These are phyloP conservation scores for Dryocosmus kuriphilus DNA, from an alignment of 2,888 invertebrate species.

Conservation along the genomic window DNA sequence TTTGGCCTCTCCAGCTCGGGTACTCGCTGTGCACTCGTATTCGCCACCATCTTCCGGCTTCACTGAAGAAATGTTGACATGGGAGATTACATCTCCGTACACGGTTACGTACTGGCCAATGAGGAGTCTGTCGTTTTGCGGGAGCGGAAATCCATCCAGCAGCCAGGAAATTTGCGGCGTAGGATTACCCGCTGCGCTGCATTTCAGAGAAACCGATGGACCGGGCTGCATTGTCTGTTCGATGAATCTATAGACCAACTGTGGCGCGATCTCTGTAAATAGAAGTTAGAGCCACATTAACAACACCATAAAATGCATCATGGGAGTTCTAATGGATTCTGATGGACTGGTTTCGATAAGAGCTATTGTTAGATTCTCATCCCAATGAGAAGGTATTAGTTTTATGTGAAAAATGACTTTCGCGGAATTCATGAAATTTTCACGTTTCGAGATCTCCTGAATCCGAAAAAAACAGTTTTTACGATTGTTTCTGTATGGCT, in stretches of 20 bases:
- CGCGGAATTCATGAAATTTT: too few species aligned
- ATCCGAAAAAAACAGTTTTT: too few species aligned
- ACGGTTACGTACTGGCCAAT: slow-evolving; percentile 79
- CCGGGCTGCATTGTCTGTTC: slow-evolving; percentile 79
- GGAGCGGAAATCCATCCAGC: slow-evolving; percentile 77
- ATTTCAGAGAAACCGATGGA: slow-evolving; percentile 78
- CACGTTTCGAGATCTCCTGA: too few species aligned
- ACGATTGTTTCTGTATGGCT: too few species aligned
- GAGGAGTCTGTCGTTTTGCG: slow-evolving; percentile 79
- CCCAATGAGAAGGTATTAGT: too few species aligned
- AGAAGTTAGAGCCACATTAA: slow-evolving; percentile 55
- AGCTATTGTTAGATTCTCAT: too few species aligned
- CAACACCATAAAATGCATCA: slow-evolving; percentile 38
- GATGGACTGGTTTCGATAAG: neutral
- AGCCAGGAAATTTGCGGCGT: slow-evolving; percentile 79
- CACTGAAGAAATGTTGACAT: slow-evolving; percentile 78
- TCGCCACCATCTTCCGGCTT: slow-evolving; percentile 80
- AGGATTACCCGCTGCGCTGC: slow-evolving; percentile 78
- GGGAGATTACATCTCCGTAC: slow-evolving; percentile 79
- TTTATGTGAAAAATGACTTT: too few species aligned
- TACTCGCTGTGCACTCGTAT: slow-evolving; percentile 79
- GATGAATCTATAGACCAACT: slow-evolving; percentile 77
- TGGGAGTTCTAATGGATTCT: neutral
- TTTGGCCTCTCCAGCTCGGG: slow-evolving; percentile 77
- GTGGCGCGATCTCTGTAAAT: slow-evolving; percentile 79